A percentile compares a stretch with the other conserved stretches of the same genome.
Evolutionary conservation across 2,797 vertebrate genomes (phyloP).

Genomic region (Xenentodon cancila): DNA sequence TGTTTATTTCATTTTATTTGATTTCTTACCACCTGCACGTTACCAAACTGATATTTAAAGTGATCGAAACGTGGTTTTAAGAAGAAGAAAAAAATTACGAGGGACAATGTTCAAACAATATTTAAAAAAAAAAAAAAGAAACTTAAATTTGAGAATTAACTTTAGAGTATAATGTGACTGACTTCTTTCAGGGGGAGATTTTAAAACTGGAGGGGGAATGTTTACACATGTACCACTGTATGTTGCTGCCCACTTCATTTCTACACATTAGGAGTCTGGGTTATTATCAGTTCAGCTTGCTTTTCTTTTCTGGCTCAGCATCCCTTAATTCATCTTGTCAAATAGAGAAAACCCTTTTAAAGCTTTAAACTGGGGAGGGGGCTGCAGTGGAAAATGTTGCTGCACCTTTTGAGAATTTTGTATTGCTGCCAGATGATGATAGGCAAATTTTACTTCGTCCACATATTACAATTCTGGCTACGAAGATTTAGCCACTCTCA

Average conservation of each 20-base stretch:
- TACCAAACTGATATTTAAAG: conserved; percentile 37
- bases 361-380: conserved; percentile 31
- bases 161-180: conserved; percentile 50
- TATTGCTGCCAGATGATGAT: background rate
- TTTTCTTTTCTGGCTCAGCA: conserved; percentile 10
- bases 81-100: conserved; percentile 11
- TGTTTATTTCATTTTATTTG: conserved; percentile 43
- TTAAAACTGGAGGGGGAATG: conserved; percentile 64
- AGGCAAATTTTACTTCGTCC: background rate
- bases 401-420: conserved; percentile 27
- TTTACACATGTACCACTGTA: conserved; percentile 69
- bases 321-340: conserved; percentile 5
- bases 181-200: conserved; percentile 19
- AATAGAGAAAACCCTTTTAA: conserved; percentile 16
- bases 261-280: conserved; percentile 22
- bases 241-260: conserved; percentile 39
- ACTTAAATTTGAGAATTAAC: conserved; percentile 59
- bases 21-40: conserved; percentile 50
- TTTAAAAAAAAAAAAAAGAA: conserved; percentile 25
- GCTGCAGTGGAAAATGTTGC: background rate
- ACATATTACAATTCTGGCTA: too few species aligned
- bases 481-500: background rate
- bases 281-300: conserved; percentile 15
- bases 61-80: conserved; percentile 41
- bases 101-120: conserved; percentile 42